These are phyloP conservation scores for Siderastrea radians DNA, from an alignment of 92 coral and sea anemone genomes.

Conservation along the genomic window DNA sequence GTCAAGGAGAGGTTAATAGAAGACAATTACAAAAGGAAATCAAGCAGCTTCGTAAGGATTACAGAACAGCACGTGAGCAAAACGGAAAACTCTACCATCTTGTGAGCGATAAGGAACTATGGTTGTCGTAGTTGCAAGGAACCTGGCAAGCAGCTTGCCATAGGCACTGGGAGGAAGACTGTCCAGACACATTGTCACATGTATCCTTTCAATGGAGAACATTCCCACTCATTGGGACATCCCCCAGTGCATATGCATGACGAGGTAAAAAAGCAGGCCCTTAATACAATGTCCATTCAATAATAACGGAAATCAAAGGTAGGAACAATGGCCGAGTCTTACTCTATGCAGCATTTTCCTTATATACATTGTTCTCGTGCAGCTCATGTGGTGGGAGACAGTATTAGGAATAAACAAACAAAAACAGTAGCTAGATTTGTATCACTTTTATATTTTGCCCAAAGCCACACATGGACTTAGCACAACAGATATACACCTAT, in stretches of 20 bases:
- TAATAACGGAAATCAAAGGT: conserved; percentile 14
- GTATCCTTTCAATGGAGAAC: not conserved
- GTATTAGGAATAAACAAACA: too few species aligned
- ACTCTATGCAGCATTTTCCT: too few species aligned
- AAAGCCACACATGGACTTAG: too few species aligned
- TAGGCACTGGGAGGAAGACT: not conserved
- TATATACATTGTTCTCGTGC: too few species aligned
- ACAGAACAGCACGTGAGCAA: not conserved
- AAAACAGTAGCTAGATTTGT: too few species aligned
- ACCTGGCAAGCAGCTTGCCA: not conserved
- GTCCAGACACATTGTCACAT: not conserved
- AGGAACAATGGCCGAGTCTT: not conserved
- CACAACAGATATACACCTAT: too few species aligned
- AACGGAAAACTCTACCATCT: not conserved
- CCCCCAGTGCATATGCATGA: conserved; percentile 32
- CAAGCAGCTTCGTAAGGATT: not conserved
- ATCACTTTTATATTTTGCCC: too few species aligned
- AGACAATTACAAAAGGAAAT: not conserved
- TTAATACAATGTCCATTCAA: conserved; percentile 23
- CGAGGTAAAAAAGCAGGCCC: conserved; percentile 25
- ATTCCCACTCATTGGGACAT: conserved; percentile 3
- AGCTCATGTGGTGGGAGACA: too few species aligned
- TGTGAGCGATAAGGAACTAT: too few species aligned
- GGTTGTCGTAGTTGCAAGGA: not conserved
- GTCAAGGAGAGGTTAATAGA: not conserved